These are phyloP conservation scores for Parotocinclus haroldoi DNA, from an alignment of 2,797 vertebrate genomes.

Conservation along the genomic window DNA sequence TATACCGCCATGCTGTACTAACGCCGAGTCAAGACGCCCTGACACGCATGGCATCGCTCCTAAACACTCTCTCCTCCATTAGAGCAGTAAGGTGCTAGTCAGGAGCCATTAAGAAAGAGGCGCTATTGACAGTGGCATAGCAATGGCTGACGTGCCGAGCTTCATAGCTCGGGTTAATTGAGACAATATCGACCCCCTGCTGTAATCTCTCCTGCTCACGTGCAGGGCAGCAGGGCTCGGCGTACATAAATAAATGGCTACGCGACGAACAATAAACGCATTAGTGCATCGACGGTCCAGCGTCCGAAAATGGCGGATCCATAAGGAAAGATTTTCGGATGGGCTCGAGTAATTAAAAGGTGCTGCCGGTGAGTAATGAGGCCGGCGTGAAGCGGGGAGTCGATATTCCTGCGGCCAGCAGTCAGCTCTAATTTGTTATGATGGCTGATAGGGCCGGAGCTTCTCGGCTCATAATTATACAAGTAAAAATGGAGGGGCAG, in stretches of 20 bases:
- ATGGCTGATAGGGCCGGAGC: constrained; percentile 68
- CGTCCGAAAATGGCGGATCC: constrained; percentile 62
- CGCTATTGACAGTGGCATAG: constrained; percentile 75
- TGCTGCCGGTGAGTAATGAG: constrained; percentile 93
- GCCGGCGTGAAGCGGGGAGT: constrained; percentile 77
- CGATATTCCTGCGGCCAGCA: constrained; percentile 79
- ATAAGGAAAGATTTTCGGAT: constrained; percentile 67
- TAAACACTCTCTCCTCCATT: constrained; percentile 2
- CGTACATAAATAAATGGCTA: constrained; percentile 75
- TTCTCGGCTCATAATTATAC: constrained; percentile 70
- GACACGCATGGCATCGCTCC: not conserved
- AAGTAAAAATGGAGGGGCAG: constrained; percentile 30
- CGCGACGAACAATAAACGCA: constrained; percentile 78
- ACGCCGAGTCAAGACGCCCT: not conserved
- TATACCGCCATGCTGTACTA: too few species aligned
- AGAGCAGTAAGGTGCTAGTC: constrained; percentile 18
- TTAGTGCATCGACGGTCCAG: constrained; percentile 69
- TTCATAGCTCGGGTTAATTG: constrained; percentile 78
- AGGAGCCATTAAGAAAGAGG: constrained; percentile 65
- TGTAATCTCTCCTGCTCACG: constrained; percentile 64
- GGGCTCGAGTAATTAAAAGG: constrained; percentile 88
- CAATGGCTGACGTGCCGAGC: constrained; percentile 54
- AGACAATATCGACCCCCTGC: constrained; percentile 80
- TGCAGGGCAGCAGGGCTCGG: constrained; percentile 65
- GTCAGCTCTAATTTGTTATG: constrained; percentile 87